Percentiles rank a stretch among this genome's conserved stretches.
phyloP scores from a whole-genome alignment of 1,140 invertebrate genomes.

The Drosophila eugracilis region DNA sequence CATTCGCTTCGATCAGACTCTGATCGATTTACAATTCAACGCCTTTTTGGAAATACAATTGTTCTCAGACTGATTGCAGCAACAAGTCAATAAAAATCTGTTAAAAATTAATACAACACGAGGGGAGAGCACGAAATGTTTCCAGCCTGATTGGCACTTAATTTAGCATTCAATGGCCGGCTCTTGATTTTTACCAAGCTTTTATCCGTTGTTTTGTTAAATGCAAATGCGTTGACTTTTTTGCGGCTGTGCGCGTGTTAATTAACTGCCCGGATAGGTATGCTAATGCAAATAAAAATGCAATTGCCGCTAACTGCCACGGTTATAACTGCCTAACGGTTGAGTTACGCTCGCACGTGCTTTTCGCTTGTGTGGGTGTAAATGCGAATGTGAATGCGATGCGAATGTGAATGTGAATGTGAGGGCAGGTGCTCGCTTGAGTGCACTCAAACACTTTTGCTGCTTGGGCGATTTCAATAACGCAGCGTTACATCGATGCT shows the following conservation, averaged over 20 bases:
- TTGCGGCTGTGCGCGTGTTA: slow-evolving; percentile 7
- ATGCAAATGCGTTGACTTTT: slow-evolving; percentile 43
- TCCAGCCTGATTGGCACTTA: slow-evolving; percentile 61
- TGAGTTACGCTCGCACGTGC: slow-evolving; percentile 46
- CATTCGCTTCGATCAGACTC: no score
- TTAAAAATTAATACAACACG: slow-evolving; percentile 38
- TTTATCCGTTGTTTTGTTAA: slow-evolving; percentile 22
- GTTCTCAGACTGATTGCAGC: slow-evolving; percentile 5
- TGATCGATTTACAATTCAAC: no score
- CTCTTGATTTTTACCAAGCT: slow-evolving; percentile 11
- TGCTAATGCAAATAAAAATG: slow-evolving; percentile 51
- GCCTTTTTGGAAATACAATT: no score
- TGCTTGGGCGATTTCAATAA: slow-evolving; percentile 74
- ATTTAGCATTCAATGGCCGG: slow-evolving; percentile 49
- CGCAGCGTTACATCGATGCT: slow-evolving; percentile 49
- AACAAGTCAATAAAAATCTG: slow-evolving; percentile 36
- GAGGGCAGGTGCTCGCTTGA: slow-evolving; percentile 53
- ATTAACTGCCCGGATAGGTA: slow-evolving; percentile 32
- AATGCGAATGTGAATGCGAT: slow-evolving; percentile 16
- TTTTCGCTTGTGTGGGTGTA: slow-evolving; percentile 12
- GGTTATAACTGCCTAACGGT: slow-evolving; percentile 35
- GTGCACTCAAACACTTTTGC: slow-evolving; percentile 80
- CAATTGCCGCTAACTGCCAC: slow-evolving; percentile 29
- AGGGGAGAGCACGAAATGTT: slow-evolving; percentile 3
- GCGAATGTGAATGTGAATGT: slow-evolving; percentile 7